A percentile compares a stretch with the other conserved stretches of the same genome.
phyloP scores from a whole-genome alignment of 2,113 vertebrate genomes.

The Chaetura pelagica region DNA sequence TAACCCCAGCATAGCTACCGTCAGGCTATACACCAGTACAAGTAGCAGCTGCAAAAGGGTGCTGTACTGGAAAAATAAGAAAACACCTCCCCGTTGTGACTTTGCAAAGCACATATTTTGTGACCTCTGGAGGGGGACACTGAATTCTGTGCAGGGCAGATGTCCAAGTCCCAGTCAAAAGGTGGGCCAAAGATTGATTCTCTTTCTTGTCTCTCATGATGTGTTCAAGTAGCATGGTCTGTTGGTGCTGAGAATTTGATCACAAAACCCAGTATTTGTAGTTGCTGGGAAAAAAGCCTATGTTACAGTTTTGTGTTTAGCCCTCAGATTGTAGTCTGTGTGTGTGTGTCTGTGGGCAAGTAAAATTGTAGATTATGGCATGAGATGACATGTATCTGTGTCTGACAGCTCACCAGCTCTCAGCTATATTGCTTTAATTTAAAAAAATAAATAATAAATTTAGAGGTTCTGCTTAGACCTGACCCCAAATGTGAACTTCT shows the following conservation, averaged over 20 bases:
- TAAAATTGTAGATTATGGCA: neutral
- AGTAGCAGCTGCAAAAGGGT: constrained; percentile 44
- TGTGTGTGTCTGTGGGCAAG: neutral
- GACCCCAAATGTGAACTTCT: neutral
- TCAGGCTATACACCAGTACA: constrained; percentile 11
- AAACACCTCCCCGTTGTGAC: neutral
- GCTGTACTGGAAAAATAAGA: neutral
- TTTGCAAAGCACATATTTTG: constrained; percentile 23
- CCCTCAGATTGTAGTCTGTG: neutral
- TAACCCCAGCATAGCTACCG: neutral
- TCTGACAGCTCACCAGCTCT: neutral
- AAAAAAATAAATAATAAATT: neutral
- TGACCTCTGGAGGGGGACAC: neutral
- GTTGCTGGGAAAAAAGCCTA: neutral
- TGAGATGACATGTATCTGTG: neutral
- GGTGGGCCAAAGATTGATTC: neutral
- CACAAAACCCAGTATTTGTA: neutral
- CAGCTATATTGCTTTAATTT: neutral
- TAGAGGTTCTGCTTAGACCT: neutral
- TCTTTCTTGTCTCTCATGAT: neutral
- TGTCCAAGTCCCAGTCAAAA: neutral
- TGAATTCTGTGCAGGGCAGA: neutral
- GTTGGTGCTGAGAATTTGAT: neutral
- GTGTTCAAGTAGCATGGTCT: fast-evolving
- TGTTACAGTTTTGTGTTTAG: neutral